Evolutionary conservation across 2,113 vertebrate genomes (phyloP), one percentile per base, ranked within the genome.

Genomic region (Grallaria varia): DNA sequence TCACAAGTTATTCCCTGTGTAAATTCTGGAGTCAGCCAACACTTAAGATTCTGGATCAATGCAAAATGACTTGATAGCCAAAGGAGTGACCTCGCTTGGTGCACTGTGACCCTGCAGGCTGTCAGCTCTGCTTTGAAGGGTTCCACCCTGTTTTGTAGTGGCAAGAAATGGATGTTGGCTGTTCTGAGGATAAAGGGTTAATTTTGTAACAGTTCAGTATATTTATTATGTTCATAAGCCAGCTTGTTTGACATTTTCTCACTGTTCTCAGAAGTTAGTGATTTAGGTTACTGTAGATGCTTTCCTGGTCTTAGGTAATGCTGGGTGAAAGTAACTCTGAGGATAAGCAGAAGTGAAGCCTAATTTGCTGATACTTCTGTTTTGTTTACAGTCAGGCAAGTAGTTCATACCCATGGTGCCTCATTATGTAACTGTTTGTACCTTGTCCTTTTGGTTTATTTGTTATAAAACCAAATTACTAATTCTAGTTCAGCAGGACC

Each of bases 61-160:
- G 50, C 10, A 80, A 79, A 77, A 64, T 47, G 6, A 52, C 40
- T 72, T 1, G 3, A 3, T 40, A 58, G 55, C 10, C 80, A 31
- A 4, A 35, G 47, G 74, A 5, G 15, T 14, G 39, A 47, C 22
- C 55, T 82, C 0, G 6, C 69, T 39, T 12, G 56, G 56, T 5
- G 8, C 58, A 9, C 50, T 4, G 6, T 52, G 50, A 90, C 84
- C 72, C 39, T 85, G 75, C 39, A 45, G 88, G 60, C 37, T 37
- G 39, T 73, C n/a, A 20, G 73, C 80, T 95, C 60, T 55, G 31
- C 84, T 73, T 89, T 33, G 90, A 67, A 45, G 87, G 90, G 82
- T 80, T 87, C 85, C 89, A 55, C 64, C 50, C 89, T 96, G 8
- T 97, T 97, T 94, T 93, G 59, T 93, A 84, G 80, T 28, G 37